Evolutionary conservation across 2,113 vertebrate species (phyloP), one percentile per base, ranked within the genome.

Genomic region (Clarias gariepinus): DNA sequence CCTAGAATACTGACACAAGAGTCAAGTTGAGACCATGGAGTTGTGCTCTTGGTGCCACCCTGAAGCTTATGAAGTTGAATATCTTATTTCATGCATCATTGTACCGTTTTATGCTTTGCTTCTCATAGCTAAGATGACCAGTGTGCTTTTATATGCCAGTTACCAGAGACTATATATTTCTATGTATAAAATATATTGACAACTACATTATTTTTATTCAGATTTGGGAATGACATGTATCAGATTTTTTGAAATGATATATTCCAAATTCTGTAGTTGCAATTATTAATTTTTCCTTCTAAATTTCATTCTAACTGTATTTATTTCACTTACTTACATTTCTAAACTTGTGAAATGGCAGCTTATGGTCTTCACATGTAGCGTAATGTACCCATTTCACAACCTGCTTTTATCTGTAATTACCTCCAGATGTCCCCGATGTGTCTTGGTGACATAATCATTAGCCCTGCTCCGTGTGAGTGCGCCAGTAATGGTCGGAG

Each of bases 391-490:
- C 81, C 36, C 53, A 41, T 84, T 73, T 81, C 52, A 15, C 60
- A 61, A 55, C 9, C 52, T 58, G 52, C 41, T 76, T 92, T 90
- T 78, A 79, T 85, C 74, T 81, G 66, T 91, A 92, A 94, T 90
- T 87, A 87, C 78, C 85, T 92, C 92, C 93, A 93, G 92, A 91
- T 93, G 91, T 91, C 82, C 83, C 13, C 36, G 81, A 82, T 91
- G 91, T 89, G 90, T 92, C 92, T 88, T 36, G 25, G 47, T 90
- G 93, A 91, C 90, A 93, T 88, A 86, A 93, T 93, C 91, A 88
- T 89, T 88, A 82, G 89, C 88, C 85, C 89, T 87, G 58, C 58
- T 89, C 87, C 87, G 87, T 85, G 66, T 88, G 90, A 85, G 86
- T 87, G 89, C 9, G 9, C 86, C 90, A 91, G 93, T 91, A 85